A percentile compares a stretch with the other conserved stretches of the same genome.
Evolutionary conservation across 2,797 vertebrate species (phyloP).

Genomic region (Luscinia luscinia): DNA sequence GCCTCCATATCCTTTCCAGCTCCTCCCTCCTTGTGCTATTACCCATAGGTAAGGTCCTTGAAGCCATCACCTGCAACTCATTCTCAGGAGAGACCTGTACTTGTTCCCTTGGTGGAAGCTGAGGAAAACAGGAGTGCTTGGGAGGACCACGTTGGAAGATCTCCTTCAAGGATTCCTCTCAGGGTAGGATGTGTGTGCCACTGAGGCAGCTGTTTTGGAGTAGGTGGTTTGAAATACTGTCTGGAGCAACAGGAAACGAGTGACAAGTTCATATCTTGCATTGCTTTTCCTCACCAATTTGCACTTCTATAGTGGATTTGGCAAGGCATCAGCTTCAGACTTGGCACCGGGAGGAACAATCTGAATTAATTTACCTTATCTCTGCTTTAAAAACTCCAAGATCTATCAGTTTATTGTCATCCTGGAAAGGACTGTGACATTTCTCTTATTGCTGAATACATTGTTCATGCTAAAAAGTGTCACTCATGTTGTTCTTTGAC

Average conservation of each 20-base stretch:
- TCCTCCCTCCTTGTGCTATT: background rate
- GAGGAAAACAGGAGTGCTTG: background rate
- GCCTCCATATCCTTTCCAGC: background rate
- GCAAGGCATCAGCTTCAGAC: conserved; percentile 17
- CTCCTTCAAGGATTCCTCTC: background rate
- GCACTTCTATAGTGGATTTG: conserved; percentile 2
- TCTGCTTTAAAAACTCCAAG: background rate
- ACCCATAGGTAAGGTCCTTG: background rate
- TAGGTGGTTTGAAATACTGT: background rate
- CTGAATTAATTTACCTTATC: conserved; percentile 18
- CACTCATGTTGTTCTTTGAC: background rate
- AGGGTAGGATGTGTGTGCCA: background rate
- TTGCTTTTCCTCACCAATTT: conserved; percentile 18
- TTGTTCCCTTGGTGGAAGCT: background rate
- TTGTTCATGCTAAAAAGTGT: conserved; percentile 22
- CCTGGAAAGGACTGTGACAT: conserved; percentile 17
- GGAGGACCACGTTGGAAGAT: background rate
- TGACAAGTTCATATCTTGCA: background rate
- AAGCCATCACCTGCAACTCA: background rate
- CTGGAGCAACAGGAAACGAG: background rate
- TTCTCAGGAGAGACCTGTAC: background rate
- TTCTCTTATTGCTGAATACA: conserved; percentile 6
- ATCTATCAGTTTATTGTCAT: conserved; percentile 25
- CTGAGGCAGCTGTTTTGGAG: background rate
- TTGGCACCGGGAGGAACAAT: background rate